Evolutionary conservation across 2,113 vertebrate species (phyloP).

Genomic region (Hucho hucho): DNA sequence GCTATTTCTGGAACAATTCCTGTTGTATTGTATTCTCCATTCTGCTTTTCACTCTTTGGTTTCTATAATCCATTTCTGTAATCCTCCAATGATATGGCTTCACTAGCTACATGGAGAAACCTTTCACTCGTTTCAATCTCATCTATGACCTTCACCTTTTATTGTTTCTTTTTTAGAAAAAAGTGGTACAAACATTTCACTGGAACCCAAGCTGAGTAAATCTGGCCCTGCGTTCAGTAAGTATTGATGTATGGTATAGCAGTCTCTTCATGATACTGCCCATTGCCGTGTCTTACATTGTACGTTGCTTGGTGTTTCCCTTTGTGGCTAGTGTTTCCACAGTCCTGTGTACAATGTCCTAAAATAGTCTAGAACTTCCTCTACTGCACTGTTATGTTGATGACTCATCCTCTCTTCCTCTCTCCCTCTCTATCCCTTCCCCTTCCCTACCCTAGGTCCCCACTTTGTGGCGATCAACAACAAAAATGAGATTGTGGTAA

Average conservation of each 20-base stretch:
- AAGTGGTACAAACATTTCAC: conserved; percentile 73
- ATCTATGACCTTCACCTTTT: conserved; percentile 44
- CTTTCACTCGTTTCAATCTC: conserved; percentile 50
- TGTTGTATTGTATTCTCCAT: too few species aligned
- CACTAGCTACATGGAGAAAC: background rate
- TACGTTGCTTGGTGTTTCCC: background rate
- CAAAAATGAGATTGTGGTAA: conserved; percentile 97
- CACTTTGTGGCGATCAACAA: conserved; percentile 97
- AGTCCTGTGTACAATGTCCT: conserved; percentile 28
- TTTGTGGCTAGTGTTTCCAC: conserved; percentile 26
- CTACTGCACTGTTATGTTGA: background rate
- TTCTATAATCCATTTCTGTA: too few species aligned
- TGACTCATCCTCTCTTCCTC: conserved; percentile 33
- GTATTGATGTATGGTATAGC: conserved; percentile 72
- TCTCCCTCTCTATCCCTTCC: too few species aligned
- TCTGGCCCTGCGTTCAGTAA: conserved; percentile 80
- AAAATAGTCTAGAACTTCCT: conserved; percentile 49
- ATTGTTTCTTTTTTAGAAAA: conserved; percentile 67
- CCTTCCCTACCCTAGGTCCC: conserved; percentile 77
- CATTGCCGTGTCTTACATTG: background rate
- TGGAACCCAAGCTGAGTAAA: conserved; percentile 80
- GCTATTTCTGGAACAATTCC: conserved; percentile 17
- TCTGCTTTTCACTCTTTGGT: too few species aligned
- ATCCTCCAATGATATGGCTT: too few species aligned
- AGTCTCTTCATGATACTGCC: background rate